Percentiles rank a stretch among this genome's conserved stretches.
Conservation (phyloP, 2,113 vertebrate species). For the Emberiza fucata region DNA sequence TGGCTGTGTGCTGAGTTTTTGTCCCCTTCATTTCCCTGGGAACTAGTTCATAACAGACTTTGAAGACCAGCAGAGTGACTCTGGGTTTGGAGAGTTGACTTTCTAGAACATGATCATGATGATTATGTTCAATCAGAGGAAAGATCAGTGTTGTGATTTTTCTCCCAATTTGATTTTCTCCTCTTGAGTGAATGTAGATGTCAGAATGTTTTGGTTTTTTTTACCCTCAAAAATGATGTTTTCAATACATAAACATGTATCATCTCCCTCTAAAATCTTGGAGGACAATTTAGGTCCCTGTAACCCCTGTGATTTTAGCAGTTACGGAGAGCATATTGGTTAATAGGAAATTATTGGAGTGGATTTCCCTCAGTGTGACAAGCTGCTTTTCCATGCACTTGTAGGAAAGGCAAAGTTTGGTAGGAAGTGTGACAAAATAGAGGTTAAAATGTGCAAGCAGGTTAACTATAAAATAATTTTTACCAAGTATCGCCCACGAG, state of each 20-base stretch:
- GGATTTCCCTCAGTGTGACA: neutral
- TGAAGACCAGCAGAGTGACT: neutral
- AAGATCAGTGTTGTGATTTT: neutral
- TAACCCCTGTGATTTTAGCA: neutral
- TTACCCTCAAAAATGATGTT: neutral
- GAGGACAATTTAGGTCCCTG: neutral
- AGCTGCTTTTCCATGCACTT: neutral
- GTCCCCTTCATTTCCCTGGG: neutral
- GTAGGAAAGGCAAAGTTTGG: neutral
- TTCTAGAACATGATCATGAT: fast-evolving
- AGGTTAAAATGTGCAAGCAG: neutral
- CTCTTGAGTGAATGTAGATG: neutral
- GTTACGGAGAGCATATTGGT: neutral
- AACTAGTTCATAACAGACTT: neutral
- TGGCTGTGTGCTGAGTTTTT: neutral
- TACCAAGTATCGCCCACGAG: neutral
- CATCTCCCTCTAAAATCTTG: neutral
- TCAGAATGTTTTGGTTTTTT: neutral
- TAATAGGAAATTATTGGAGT: neutral
- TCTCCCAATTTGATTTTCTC: neutral
- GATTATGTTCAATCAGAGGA: neutral
- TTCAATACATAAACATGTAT: neutral
- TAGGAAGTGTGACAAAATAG: neutral
- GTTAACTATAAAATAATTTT: neutral
- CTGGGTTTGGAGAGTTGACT: fast-evolving